Evolutionary conservation across 2,888 invertebrate species (phyloP).

Genomic region (Acheta domesticus): DNA sequence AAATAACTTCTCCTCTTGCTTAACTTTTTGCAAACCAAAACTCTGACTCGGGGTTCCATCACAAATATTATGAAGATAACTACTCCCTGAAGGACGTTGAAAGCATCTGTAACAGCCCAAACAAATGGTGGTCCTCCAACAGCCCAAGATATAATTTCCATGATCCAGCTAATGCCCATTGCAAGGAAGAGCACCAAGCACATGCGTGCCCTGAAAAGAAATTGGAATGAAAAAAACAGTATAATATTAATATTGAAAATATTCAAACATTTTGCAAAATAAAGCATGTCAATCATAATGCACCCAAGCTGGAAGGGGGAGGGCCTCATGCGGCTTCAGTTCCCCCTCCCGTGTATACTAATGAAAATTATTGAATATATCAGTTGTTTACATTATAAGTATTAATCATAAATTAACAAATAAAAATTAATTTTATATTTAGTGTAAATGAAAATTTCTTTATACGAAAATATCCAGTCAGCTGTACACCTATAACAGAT

Average conservation of each 20-base stretch:
- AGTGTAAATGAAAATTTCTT: no score
- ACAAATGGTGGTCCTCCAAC: slow-evolving; percentile 48
- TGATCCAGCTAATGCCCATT: slow-evolving; percentile 67
- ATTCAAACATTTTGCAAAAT: no score
- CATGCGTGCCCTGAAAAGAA: slow-evolving; percentile 52
- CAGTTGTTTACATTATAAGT: no score
- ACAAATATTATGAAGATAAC: slow-evolving; percentile 34
- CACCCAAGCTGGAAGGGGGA: no score
- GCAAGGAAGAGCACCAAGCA: slow-evolving; percentile 61
- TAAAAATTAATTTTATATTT: no score
- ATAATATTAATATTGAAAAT: not conserved
- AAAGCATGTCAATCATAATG: no score
- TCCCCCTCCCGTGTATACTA: no score
- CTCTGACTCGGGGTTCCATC: slow-evolving; percentile 28
- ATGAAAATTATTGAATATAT: no score
- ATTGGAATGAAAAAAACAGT: not conserved
- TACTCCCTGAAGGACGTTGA: slow-evolving; percentile 40
- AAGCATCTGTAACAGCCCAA: slow-evolving; percentile 40
- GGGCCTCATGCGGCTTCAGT: no score
- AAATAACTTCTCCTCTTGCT: not conserved
- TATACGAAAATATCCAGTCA: no score
- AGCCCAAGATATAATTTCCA: slow-evolving; percentile 66
- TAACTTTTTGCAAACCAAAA: not conserved
- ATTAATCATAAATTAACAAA: no score
- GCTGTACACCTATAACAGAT: no score